Evolutionary conservation across 1,140 invertebrate genomes (phyloP), one percentile per base, ranked within the genome.

Genomic region (Penaeus japonicus): DNA sequence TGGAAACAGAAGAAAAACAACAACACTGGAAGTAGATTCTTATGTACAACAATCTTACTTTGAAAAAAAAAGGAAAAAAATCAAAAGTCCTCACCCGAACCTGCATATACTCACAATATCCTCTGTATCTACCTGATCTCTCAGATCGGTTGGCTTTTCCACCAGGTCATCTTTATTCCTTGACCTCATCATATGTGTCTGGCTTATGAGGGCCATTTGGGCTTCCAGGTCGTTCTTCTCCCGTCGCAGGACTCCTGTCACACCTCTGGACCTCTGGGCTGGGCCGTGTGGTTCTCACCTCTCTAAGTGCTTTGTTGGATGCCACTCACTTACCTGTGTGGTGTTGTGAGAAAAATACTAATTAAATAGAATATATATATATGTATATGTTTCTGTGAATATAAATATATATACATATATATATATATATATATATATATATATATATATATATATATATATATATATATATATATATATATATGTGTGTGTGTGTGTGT

Each of bases 251-350:
- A 93, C 93, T 85, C 95, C 95, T 10, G 95, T 93, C 91, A 98
- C 97, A n/a, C 93, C 98, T 97, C 27, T 95, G 92, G 2, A 94
- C 92, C 92, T 98, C 97, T 80, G 97, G 93, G 93, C 97, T n/a
- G n/a, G 97, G 24, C 94, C 94, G 91, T 96, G 94, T 0, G 82
- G 96, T 94, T 92, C 98, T 96, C 4, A 95, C 94, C 92, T 98
- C 97, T 91, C 98, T 97, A 55, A 97, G 92, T 0, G 97, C 96
- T 92, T 97, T 96, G 91, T 97, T 97, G 27, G n/a, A n/a, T n/a
- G n/a, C n/a, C 96, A 93, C 93, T 98, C 96, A 91, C 95, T 93
- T 10, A 96, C 95, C 94, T 94, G 84, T 94, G 84, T n/a, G 91
- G 90, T 54, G 32, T 77, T 85, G 35, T 27, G 39, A 85, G 65